phyloP scores from a whole-genome alignment of 2,113 vertebrate species.

The Entelurus aequoreus region DNA sequence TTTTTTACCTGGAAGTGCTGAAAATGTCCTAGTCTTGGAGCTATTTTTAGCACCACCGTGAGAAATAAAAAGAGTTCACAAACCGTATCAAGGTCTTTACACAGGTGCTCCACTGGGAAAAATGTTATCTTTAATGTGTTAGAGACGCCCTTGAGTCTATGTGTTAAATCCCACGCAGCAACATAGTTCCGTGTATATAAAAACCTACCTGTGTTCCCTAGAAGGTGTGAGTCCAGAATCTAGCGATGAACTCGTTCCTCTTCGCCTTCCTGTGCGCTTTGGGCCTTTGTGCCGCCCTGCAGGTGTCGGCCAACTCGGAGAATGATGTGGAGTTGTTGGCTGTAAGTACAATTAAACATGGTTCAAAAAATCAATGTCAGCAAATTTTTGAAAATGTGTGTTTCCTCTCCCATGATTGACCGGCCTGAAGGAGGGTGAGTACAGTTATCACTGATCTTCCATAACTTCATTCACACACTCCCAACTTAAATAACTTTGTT shows the following conservation, averaged over 20 bases:
- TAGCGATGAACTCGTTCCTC: not conserved
- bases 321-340: not conserved
- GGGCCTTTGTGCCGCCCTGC: conserved; percentile 31
- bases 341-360: conserved; percentile 15
- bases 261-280: conserved; percentile 17
- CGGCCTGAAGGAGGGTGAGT: conserved; percentile 29
- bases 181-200: conserved; percentile 10
- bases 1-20: not conserved
- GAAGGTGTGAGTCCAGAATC: not conserved
- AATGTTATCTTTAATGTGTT: not conserved
- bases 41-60: not conserved
- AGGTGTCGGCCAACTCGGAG: conserved; percentile 17
- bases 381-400: not conserved
- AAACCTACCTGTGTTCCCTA: not conserved
- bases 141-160: conserved; percentile 9
- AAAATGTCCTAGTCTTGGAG: not conserved
- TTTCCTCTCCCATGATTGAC: conserved; percentile 12
- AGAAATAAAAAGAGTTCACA: not conserved
- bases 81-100: conserved; percentile 1
- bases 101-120: not conserved
- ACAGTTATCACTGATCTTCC: not conserved
- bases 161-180: conserved; percentile 7
- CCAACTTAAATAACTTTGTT: not conserved
- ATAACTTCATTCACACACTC: not conserved
- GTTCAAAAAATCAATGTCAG: not conserved